phyloP scores from a whole-genome alignment of 2,113 vertebrate species.

The Orientallactaga bullata region DNA sequence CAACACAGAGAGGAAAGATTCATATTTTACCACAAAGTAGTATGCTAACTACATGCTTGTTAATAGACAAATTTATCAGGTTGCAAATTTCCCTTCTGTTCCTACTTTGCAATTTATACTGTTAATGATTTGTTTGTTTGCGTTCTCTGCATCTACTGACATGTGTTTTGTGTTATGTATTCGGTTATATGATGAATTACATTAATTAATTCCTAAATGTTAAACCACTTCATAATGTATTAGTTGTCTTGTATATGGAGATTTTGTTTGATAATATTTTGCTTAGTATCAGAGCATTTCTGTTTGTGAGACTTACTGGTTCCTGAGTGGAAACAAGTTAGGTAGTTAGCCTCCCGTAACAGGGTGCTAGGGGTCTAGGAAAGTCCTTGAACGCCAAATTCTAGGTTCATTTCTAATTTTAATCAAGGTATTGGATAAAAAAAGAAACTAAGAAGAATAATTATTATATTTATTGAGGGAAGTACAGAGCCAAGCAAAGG shows the following conservation, averaged over 20 bases:
- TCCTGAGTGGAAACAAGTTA: neutral
- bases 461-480: too few species aligned
- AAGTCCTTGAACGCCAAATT: too few species aligned
- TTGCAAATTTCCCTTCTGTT: slow-evolving; percentile 11
- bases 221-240: slow-evolving; percentile 26
- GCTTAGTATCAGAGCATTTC: neutral
- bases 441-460: too few species aligned
- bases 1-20: neutral
- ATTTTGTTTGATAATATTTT: slow-evolving; percentile 43
- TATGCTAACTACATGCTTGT: neutral
- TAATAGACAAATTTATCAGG: neutral
- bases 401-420: too few species aligned
- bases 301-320: neutral
- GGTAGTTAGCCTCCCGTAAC: neutral
- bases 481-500: too few species aligned
- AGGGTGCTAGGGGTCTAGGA: too few species aligned
- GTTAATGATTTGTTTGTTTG: slow-evolving; percentile 35
- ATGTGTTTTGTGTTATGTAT: slow-evolving; percentile 7
- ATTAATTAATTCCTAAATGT: slow-evolving; percentile 53
- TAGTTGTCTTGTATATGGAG: neutral
- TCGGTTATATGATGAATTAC: slow-evolving; percentile 2
- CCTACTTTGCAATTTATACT: slow-evolving; percentile 32
- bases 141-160: neutral
- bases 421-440: too few species aligned
- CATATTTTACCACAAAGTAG: neutral